Conservation (phyloP, 2,797 vertebrate species). For the Taeniopygia guttata region DNA sequence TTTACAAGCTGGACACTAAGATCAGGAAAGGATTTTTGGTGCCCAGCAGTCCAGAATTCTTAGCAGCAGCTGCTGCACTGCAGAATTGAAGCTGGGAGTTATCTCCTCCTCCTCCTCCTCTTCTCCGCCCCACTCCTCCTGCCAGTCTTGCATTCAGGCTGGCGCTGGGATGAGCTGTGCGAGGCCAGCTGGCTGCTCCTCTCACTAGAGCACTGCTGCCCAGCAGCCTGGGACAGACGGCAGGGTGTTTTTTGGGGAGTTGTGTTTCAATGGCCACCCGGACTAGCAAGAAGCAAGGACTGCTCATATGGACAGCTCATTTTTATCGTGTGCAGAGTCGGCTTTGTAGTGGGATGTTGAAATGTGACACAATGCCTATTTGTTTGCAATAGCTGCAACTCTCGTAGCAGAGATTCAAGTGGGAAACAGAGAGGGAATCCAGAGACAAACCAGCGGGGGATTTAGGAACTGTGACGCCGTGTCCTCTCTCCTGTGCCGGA, state of each 20-base stretch:
- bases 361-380: slow-evolving; percentile 66
- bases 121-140: slow-evolving; percentile 28
- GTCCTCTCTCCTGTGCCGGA: slow-evolving; percentile 56
- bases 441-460: slow-evolving; percentile 58
- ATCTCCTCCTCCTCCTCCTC: slow-evolving; percentile 19
- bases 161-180: neutral
- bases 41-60: neutral
- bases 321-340: neutral
- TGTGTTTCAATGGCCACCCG: neutral
- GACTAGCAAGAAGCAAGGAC: neutral
- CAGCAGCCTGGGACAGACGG: neutral
- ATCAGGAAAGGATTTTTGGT: neutral
- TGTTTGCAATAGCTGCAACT: slow-evolving; percentile 70
- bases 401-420: slow-evolving; percentile 43
- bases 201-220: neutral
- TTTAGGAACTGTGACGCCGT: slow-evolving; percentile 57
- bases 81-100: slow-evolving; percentile 43
- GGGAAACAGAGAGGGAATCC: slow-evolving; percentile 58
- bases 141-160: neutral
- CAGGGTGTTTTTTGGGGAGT: neutral
- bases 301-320: neutral
- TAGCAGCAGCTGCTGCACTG: slow-evolving; percentile 51
- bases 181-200: neutral
- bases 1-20: neutral
- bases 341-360: slow-evolving; percentile 37